Evolutionary conservation across 2,113 vertebrate genomes (phyloP).

Genomic region (Lycocorax pyrrhopterus): DNA sequence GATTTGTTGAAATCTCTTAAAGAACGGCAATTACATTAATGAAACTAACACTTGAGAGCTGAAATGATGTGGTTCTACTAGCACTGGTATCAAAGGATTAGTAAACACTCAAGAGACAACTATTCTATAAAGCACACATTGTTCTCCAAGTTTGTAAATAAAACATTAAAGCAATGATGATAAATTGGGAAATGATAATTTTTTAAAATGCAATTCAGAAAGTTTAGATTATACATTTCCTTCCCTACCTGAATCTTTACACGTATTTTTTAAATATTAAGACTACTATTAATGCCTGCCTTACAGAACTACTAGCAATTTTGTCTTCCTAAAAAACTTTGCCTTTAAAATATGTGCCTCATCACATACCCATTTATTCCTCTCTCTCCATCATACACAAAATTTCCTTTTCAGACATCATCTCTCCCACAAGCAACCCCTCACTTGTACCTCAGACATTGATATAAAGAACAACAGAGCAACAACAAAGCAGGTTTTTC

Average conservation of each 20-base stretch:
- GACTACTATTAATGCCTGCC: background rate
- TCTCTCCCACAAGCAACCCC: background rate
- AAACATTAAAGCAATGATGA: background rate
- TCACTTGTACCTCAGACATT: background rate
- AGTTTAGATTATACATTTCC: background rate
- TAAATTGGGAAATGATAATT: background rate
- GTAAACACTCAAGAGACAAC: background rate
- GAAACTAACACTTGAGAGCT: background rate
- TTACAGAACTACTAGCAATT: background rate
- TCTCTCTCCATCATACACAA: background rate
- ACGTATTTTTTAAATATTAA: background rate
- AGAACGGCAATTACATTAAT: background rate
- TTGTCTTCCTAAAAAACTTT: background rate
- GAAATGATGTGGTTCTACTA: background rate
- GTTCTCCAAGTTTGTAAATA: background rate
- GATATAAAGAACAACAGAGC: background rate
- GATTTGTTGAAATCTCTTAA: background rate
- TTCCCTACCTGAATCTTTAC: background rate
- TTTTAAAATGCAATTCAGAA: background rate
- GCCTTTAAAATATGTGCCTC: background rate
- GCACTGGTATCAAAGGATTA: background rate
- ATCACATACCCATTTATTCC: background rate
- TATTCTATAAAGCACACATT: background rate
- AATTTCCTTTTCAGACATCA: background rate
- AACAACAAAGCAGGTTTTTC: background rate